A percentile compares a stretch with the other conserved stretches of the same genome.
Conservation (phyloP, 1,140 invertebrate species). For the Halictus rubicundus region DNA sequence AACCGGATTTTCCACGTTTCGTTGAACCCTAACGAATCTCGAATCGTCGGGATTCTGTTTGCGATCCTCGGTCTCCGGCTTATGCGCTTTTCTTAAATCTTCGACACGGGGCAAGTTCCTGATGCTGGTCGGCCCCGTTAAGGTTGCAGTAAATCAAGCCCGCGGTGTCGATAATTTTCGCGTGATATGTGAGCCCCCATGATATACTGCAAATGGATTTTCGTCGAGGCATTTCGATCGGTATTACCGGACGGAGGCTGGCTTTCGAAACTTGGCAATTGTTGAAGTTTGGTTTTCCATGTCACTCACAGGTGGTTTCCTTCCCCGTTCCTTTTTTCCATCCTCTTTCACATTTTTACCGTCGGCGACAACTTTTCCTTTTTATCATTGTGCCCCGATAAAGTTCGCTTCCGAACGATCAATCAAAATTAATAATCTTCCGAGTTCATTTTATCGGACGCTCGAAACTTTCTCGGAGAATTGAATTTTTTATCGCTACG, state of each 20-base stretch:
- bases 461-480: no score
- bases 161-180: slow-evolving; percentile 29
- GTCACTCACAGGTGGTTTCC: slow-evolving; percentile 21
- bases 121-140: neutral
- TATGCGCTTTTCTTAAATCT: neutral
- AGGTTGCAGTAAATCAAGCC: slow-evolving; percentile 12
- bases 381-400: neutral
- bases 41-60: no score
- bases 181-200: slow-evolving; percentile 20
- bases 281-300: slow-evolving; percentile 9
- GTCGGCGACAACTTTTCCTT: neutral
- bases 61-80: no score
- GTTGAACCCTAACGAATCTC: neutral
- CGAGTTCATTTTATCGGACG: neutral
- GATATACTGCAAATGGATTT: slow-evolving; percentile 46
- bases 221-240: slow-evolving; percentile 21
- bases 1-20: neutral
- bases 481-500: no score
- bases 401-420: neutral
- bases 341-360: neutral
- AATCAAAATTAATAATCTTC: neutral
- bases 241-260: slow-evolving; percentile 2
- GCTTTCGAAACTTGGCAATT: slow-evolving; percentile 17
- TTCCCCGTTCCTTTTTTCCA: neutral
- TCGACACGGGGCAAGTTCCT: neutral